phyloP scores from a whole-genome alignment of 2,888 invertebrate species.

The Melolontha melolontha region DNA sequence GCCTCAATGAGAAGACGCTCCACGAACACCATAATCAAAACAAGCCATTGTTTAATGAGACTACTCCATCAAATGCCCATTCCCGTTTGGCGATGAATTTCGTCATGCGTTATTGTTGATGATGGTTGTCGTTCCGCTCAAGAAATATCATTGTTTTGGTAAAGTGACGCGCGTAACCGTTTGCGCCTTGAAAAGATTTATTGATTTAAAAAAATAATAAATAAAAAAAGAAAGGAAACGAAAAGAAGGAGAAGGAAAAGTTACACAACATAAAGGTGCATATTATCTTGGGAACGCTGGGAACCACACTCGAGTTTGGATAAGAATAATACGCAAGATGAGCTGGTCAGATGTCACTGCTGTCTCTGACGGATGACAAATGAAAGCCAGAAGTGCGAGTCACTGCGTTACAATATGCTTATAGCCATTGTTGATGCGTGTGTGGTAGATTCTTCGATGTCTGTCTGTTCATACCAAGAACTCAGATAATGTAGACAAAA shows the following conservation, averaged over 20 bases:
- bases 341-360: conserved; percentile 65
- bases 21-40: conserved; percentile 24
- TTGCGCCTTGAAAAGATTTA: conserved; percentile 33
- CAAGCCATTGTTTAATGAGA: conserved; percentile 29
- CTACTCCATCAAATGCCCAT: neutral
- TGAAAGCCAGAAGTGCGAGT: conserved; percentile 63
- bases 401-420: conserved; percentile 60
- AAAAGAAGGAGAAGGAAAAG: conserved; percentile 28
- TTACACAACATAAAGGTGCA: conserved; percentile 42
- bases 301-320: conserved; percentile 52
- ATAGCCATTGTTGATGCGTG: conserved; percentile 54
- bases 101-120: conserved; percentile 9
- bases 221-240: conserved; percentile 20
- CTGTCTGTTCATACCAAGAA: conserved; percentile 40
- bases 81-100: conserved; percentile 31
- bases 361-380: conserved; percentile 63
- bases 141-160: conserved; percentile 32
- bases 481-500: conserved; percentile 36
- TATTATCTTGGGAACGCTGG: conserved; percentile 57
- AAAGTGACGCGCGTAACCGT: conserved; percentile 31
- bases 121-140: conserved; percentile 20
- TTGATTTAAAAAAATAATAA: conserved; percentile 39
- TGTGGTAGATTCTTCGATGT: conserved; percentile 54
- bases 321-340: conserved; percentile 55
- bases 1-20: conserved; percentile 12